Evolutionary conservation across 1,140 invertebrate species (phyloP).

Genomic region (Colletes latitarsis): DNA sequence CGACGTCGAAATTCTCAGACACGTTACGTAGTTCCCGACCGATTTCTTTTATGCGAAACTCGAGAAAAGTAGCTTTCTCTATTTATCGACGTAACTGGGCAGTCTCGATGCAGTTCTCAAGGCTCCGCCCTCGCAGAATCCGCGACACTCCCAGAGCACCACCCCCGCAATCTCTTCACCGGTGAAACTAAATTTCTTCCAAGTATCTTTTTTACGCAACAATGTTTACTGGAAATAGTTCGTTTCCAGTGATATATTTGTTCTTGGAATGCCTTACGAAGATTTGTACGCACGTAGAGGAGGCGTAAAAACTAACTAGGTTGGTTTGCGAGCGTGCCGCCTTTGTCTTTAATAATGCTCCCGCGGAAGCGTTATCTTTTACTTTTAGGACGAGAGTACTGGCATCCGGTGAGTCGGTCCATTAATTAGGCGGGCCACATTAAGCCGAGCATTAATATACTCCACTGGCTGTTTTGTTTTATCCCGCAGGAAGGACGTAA

Average conservation of each 20-base stretch:
- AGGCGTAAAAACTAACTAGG: background rate
- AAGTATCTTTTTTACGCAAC: slow-evolving; percentile 23
- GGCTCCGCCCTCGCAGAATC: slow-evolving; percentile 76
- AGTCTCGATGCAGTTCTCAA: slow-evolving; percentile 74
- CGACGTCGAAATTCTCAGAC: too few species aligned
- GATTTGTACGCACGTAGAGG: slow-evolving; percentile 4
- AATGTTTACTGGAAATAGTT: too few species aligned
- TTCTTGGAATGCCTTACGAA: slow-evolving; percentile 24
- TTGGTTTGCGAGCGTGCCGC: slow-evolving; percentile 41
- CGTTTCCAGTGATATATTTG: background rate
- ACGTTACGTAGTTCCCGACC: background rate
- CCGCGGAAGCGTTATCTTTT: slow-evolving; percentile 77
- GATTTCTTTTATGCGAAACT: background rate
- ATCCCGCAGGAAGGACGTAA: slow-evolving; percentile 78
- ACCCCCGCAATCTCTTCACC: slow-evolving; percentile 57
- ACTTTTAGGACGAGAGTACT: slow-evolving; percentile 67
- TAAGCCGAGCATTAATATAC: slow-evolving; percentile 82
- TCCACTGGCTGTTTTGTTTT: slow-evolving; percentile 81
- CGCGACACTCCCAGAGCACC: slow-evolving; percentile 71
- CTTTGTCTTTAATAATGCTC: slow-evolving; percentile 77
- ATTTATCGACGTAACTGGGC: slow-evolving; percentile 65
- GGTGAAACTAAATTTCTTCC: slow-evolving; percentile 52
- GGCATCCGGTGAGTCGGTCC: slow-evolving; percentile 78
- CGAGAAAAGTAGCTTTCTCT: slow-evolving; percentile 28
- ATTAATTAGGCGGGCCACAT: slow-evolving; percentile 81